A percentile compares a stretch with the other conserved stretches of the same genome.
phyloP scores from a whole-genome alignment of 2,797 vertebrate genomes.

The Crenuchus spilurus region DNA sequence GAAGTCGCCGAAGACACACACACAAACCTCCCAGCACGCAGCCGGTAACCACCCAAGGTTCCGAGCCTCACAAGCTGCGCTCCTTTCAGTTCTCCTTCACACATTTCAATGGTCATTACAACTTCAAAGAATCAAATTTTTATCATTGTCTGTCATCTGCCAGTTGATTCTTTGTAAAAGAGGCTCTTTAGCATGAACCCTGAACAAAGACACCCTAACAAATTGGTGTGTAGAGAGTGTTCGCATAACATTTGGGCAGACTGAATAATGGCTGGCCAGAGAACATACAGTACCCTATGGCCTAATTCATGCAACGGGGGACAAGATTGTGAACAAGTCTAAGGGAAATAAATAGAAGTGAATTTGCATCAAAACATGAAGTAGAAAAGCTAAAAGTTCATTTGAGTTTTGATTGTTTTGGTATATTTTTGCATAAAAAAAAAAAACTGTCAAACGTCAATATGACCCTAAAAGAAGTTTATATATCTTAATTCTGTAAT shows the following conservation, averaged over 20 bases:
- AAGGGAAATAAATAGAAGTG: not conserved
- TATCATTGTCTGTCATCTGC: constrained; percentile 96
- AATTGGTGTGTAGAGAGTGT: constrained; percentile 34
- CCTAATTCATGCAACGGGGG: not conserved
- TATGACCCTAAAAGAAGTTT: too few relatives aligned
- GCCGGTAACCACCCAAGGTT: constrained; percentile 93
- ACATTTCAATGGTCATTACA: constrained; percentile 98
- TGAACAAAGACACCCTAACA: constrained; percentile 77
- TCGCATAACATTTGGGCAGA: constrained; percentile 34
- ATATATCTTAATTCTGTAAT: not conserved
- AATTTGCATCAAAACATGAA: not conserved
- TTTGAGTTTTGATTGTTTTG: not conserved
- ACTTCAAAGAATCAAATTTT: constrained; percentile 99
- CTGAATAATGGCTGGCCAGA: constrained; percentile 8
- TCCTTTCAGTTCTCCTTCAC: constrained; percentile 95
- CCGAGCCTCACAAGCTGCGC: constrained; percentile 83
- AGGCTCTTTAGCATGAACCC: constrained; percentile 83
- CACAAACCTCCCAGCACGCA: constrained; percentile 91
- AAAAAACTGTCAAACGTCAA: too few relatives aligned
- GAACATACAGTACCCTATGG: constrained; percentile 33
- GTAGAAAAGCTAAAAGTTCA: not conserved
- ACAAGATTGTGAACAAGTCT: not conserved
- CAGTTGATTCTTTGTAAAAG: constrained; percentile 90
- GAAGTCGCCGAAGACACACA: constrained; percentile 90
- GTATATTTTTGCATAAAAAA: too few relatives aligned